A percentile compares a stretch with the other conserved stretches of the same genome.
Conservation (phyloP, 2,113 vertebrate genomes). For the Catharus minimus region DNA sequence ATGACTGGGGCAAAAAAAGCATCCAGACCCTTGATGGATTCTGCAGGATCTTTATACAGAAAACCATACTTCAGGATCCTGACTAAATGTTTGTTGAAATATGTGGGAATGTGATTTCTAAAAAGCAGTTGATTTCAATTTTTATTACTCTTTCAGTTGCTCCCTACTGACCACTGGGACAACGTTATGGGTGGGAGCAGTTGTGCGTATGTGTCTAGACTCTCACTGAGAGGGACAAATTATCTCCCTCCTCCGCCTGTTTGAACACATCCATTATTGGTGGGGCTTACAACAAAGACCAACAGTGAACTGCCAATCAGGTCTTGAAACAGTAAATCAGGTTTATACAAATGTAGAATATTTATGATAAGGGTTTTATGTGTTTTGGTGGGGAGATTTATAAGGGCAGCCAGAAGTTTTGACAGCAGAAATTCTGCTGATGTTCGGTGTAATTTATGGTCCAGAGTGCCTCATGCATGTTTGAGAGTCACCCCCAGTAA, state of each 20-base stretch:
- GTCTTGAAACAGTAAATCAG: background rate
- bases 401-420: background rate
- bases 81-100: background rate
- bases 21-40: background rate
- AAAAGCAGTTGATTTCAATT: background rate
- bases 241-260: rapidly evolving
- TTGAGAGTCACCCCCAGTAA: background rate
- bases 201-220: background rate
- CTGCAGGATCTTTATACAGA: background rate
- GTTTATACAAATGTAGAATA: background rate
- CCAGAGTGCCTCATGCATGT: background rate
- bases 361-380: background rate
- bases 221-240: background rate
- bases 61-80: background rate
- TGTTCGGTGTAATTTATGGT: slow-evolving; percentile 3
- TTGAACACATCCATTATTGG: background rate
- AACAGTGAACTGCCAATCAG: background rate
- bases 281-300: background rate
- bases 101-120: background rate
- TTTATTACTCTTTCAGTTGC: background rate
- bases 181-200: background rate
- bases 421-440: slow-evolving; percentile 9
- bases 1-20: background rate
- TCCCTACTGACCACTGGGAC: background rate
- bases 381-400: slow-evolving; percentile 35